A percentile compares a stretch with the other conserved stretches of the same genome.
Evolutionary conservation across 2,888 invertebrate species (phyloP).

Genomic region (Drosophila prolongata): DNA sequence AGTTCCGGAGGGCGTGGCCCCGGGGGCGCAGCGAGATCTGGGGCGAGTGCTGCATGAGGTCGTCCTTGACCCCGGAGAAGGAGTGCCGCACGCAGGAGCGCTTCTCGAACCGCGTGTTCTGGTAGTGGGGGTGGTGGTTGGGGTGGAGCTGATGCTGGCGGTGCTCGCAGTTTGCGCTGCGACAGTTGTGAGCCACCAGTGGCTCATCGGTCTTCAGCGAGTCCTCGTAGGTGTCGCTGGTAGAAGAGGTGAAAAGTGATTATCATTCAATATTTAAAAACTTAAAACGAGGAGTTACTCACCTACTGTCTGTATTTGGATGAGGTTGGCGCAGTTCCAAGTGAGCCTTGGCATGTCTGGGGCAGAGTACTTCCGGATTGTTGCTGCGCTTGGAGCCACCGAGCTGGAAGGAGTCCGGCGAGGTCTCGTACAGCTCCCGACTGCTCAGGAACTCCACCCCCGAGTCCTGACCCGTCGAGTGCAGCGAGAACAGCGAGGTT

Average conservation of each 20-base stretch:
- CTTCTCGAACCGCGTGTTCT: conserved; percentile 82
- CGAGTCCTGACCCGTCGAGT: conserved; percentile 93
- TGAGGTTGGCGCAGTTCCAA: conserved; percentile 67
- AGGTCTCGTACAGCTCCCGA: conserved; percentile 82
- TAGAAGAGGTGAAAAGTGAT: neutral
- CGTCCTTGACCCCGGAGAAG: conserved; percentile 84
- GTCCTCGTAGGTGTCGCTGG: conserved; percentile 92
- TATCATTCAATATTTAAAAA: neutral
- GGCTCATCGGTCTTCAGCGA: conserved; percentile 87
- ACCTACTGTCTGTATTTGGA: conserved; percentile 82
- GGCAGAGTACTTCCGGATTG: conserved; percentile 74
- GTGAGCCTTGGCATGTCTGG: conserved; percentile 80
- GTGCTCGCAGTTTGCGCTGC: conserved; percentile 69
- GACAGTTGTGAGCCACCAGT: conserved; percentile 74
- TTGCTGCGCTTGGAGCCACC: conserved; percentile 55
- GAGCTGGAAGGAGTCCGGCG: conserved; percentile 81
- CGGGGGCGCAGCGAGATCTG: conserved; percentile 82
- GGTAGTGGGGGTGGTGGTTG: conserved; percentile 75
- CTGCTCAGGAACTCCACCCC: conserved; percentile 87
- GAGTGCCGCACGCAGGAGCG: conserved; percentile 83
- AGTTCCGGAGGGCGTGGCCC: conserved; percentile 83
- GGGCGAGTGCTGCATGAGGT: conserved; percentile 83
- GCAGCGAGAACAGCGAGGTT: conserved; percentile 91
- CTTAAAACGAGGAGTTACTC: neutral
- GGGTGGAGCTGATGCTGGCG: conserved; percentile 60